A percentile compares a stretch with the other conserved stretches of the same genome.
phyloP scores from a whole-genome alignment of 2,113 vertebrate species.

The Nicator chloris region DNA sequence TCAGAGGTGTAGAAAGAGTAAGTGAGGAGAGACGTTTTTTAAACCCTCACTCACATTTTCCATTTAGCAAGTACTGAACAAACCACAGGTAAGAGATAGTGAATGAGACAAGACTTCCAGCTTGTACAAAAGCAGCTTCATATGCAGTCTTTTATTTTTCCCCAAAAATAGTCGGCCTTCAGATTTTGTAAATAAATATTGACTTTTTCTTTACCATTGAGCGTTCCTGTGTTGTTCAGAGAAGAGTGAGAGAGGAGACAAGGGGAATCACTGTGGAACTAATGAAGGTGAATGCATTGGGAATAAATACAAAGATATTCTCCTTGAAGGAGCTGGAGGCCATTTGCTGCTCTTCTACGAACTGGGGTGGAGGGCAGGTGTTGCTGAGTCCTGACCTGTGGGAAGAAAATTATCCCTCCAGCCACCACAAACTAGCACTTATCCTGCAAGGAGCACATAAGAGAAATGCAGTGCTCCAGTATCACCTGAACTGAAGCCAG shows the following conservation, averaged over 20 bases:
- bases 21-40: background rate
- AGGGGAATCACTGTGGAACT: background rate
- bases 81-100: background rate
- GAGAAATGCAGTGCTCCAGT: background rate
- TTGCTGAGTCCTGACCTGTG: background rate
- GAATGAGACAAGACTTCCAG: background rate
- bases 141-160: background rate
- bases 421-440: background rate
- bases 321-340: background rate
- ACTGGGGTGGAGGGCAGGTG: background rate
- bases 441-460: background rate
- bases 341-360: background rate
- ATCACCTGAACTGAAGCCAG: background rate
- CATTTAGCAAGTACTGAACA: background rate
- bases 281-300: background rate
- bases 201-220: background rate
- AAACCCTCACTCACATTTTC: background rate
- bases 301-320: background rate
- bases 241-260: background rate
- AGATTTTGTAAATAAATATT: background rate
- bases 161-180: accelerated
- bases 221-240: background rate
- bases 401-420: background rate
- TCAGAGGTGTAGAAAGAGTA: background rate
- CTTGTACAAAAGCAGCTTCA: background rate